These are phyloP conservation scores for Oryzias woworae DNA, from an alignment of 2,113 vertebrate species.

Conservation along the genomic window DNA sequence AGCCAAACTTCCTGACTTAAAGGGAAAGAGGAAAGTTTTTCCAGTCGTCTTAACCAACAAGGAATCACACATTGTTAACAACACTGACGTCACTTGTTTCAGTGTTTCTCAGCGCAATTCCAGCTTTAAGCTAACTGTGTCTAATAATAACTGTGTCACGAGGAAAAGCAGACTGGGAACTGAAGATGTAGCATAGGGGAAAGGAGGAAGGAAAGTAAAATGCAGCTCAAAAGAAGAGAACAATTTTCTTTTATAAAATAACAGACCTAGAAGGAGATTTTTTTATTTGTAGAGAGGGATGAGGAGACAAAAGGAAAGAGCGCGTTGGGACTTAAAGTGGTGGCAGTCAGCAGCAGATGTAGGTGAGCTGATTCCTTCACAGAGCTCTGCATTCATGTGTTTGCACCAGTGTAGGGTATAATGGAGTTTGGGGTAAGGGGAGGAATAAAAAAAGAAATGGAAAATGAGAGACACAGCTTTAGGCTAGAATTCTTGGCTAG, in stretches of 20 bases:
- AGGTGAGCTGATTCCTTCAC: conserved; percentile 67
- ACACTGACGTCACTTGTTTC: conserved; percentile 13
- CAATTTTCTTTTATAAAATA: conserved; percentile 16
- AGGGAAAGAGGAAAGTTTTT: conserved; percentile 28
- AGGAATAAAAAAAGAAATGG: conserved; percentile 19
- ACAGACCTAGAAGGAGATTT: conserved; percentile 14
- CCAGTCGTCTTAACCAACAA: conserved; percentile 27
- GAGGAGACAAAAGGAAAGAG: conserved; percentile 27
- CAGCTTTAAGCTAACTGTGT: conserved; percentile 42
- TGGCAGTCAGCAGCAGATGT: conserved; percentile 43
- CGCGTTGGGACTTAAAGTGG: conserved; percentile 56
- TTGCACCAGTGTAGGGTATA: conserved; percentile 43
- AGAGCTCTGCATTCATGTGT: conserved; percentile 52
- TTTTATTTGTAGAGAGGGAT: conserved; percentile 19
- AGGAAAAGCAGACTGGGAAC: conserved; percentile 35
- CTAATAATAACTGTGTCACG: conserved; percentile 49
- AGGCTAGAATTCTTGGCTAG: conserved; percentile 48
- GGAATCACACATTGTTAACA: conserved; percentile 8
- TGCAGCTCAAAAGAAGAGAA: neutral
- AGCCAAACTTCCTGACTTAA: conserved; percentile 22
- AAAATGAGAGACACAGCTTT: conserved; percentile 23
- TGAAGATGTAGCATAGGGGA: conserved; percentile 13
- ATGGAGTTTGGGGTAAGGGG: conserved; percentile 39
- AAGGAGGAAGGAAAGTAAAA: conserved; percentile 5
- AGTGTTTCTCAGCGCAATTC: conserved; percentile 32